These are phyloP conservation scores for Synanthedon formicaeformis DNA, from an alignment of 2,888 invertebrate species.

Conservation along the genomic window DNA sequence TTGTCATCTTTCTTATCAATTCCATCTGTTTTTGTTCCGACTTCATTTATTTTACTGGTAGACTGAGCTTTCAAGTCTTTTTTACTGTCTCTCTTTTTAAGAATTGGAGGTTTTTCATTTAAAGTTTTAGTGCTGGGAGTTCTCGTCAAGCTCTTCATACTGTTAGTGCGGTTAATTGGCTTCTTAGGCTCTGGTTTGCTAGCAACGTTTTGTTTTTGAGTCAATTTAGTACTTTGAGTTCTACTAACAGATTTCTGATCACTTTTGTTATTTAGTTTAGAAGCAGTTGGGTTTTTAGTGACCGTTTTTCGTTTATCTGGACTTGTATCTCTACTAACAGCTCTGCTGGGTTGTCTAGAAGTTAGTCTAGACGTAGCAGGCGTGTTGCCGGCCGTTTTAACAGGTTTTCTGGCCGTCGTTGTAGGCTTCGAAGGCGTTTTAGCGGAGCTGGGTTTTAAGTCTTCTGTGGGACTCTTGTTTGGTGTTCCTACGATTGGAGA, in stretches of 20 bases:
- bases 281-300: conserved; percentile 19
- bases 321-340: conserved; percentile 49
- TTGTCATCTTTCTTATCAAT: conserved; percentile 16
- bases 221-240: conserved; percentile 35
- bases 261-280: conserved; percentile 18
- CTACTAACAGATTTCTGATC: conserved; percentile 33
- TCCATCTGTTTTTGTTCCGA: conserved; percentile 25
- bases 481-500: conserved; percentile 66
- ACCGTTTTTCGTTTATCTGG: conserved; percentile 47
- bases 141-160: conserved; percentile 51
- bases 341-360: conserved; percentile 55
- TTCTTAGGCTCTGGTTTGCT: conserved; percentile 46
- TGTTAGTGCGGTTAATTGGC: conserved; percentile 49
- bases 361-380: conserved; percentile 53
- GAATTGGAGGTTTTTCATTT: conserved; percentile 42
- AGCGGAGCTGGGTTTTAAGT: conserved; percentile 40
- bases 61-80: conserved; percentile 42
- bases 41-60: conserved; percentile 39
- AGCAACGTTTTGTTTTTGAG: conserved; percentile 32
- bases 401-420: conserved; percentile 31
- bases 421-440: conserved; percentile 39
- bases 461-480: conserved; percentile 58
- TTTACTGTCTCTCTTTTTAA: conserved; percentile 44
- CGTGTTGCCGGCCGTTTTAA: conserved; percentile 44
- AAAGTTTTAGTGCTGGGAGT: conserved; percentile 53